Conservation (phyloP, 2,888 invertebrate species). For the Macrosoma leucophasiata region DNA sequence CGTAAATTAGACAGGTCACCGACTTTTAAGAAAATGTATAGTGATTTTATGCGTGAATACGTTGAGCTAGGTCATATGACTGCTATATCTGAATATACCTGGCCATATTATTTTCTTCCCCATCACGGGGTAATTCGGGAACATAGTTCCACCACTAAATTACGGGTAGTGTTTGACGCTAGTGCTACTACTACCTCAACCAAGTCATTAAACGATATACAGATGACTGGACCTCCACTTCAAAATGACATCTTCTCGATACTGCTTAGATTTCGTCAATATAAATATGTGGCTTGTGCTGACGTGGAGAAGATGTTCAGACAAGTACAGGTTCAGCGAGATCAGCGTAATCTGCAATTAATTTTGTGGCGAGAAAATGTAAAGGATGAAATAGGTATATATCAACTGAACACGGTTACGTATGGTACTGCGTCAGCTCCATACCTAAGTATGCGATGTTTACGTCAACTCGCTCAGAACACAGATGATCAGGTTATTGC, state of each 20-base stretch:
- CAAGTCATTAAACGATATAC: constrained; percentile 22
- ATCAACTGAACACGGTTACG: constrained; percentile 20
- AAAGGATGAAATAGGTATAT: constrained; percentile 23
- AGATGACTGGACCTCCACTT: constrained; percentile 26
- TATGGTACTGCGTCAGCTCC: constrained; percentile 33
- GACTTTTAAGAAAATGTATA: constrained; percentile 5
- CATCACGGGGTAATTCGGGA: constrained; percentile 33
- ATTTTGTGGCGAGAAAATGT: constrained; percentile 34
- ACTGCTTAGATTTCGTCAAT: constrained; percentile 24
- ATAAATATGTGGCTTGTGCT: constrained; percentile 26
- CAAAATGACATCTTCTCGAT: constrained; percentile 27
- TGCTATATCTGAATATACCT: background rate
- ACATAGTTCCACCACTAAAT: constrained; percentile 30
- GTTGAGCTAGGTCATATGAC: constrained; percentile 9
- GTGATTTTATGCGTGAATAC: constrained; percentile 9
- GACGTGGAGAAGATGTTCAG: constrained; percentile 34
- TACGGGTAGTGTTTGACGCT: constrained; percentile 34
- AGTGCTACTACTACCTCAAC: constrained; percentile 22
- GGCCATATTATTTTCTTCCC: constrained; percentile 26
- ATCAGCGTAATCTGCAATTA: constrained; percentile 31
- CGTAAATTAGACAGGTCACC: constrained; percentile 7
- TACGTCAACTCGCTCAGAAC: constrained; percentile 32
- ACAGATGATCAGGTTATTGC: constrained; percentile 24
- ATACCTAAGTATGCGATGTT: constrained; percentile 30
- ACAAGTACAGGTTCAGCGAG: constrained; percentile 26